Percentiles rank a stretch among this genome's conserved stretches.
Conservation (phyloP, 2,888 invertebrate genomes). For the Drosophila ezoana region DNA sequence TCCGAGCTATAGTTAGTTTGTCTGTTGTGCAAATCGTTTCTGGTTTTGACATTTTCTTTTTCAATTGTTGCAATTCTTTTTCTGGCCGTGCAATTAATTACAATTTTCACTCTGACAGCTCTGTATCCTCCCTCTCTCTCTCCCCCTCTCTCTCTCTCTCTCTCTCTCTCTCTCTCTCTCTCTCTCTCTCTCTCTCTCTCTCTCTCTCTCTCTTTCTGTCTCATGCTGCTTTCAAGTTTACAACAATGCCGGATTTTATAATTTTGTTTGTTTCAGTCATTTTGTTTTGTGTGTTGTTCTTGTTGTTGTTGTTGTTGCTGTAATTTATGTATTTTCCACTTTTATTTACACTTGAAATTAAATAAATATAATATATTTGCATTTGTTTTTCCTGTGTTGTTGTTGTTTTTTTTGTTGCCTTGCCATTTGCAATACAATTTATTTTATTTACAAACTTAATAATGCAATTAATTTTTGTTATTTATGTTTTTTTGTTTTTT, state of each 20-base stretch:
- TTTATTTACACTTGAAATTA: conserved; percentile 71
- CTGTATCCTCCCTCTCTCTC: not conserved
- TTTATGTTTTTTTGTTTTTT: conserved; percentile 14
- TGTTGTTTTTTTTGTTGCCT: conserved; percentile 39
- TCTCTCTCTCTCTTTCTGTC: not conserved
- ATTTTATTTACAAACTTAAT: conserved; percentile 79
- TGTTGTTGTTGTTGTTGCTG: conserved; percentile 25
- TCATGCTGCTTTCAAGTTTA: conserved; percentile 15
- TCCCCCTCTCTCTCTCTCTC: no score
- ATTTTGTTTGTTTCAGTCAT: conserved; percentile 45
- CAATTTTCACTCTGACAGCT: conserved; percentile 55
- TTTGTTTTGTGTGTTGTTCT: conserved; percentile 37
- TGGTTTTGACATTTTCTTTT: conserved; percentile 17
- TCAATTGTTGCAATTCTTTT: conserved; percentile 24
- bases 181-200: not conserved
- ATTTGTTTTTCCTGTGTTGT: conserved; percentile 20
- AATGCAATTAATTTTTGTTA: conserved; percentile 68
- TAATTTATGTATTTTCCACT: conserved; percentile 28
- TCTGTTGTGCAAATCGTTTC: conserved; percentile 5
- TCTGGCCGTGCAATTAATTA: conserved; percentile 56
- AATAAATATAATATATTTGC: conserved; percentile 33
- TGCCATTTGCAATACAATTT: conserved; percentile 73
- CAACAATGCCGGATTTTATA: conserved; percentile 13
- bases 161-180: no score
- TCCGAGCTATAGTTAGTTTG: conserved; percentile 18